Base-by-base conservation (phyloP, 30 jellyfish, hydroid and myxozoan genomes). In the Chrysaora quinquecirrha region DNA sequence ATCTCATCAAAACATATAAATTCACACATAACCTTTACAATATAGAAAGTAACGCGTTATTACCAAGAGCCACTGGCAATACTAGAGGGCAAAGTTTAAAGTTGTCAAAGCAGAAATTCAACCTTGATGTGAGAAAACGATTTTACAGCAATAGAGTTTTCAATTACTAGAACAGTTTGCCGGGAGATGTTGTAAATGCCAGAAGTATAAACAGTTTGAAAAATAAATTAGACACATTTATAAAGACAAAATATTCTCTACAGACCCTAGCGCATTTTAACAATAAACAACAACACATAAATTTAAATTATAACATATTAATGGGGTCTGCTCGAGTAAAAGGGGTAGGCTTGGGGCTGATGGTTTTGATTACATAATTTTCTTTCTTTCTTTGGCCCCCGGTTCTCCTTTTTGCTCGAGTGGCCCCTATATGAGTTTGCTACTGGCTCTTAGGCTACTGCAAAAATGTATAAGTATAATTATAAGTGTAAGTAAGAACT, bases 231-330 rank as follows among this genome's bases (percentile, higher is more conserved):
- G 54, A 38, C 54, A 38, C 6, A 3, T 38, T 38, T 38, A 38
- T 38, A 38, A 38, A 38, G 54, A 38, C 54, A 38, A 38, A 38
- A 38, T 38, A 38, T 71, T 71, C 34, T 34, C 20, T 69, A 38
- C 70, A 71, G 83, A 71, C 69, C 83, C 69, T 71, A 71, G 83
- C 7, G 83, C 21, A 71, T 71, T 71, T 71, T 46, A n/a, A n/a
- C n/a, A n/a, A n/a, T n/a, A n/a, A n/a, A 27, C 63, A 67, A 67
- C 83, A 71, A 47, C 70, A 43, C 69, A 71, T 71, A 38, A 34
- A 71, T 71, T 33, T n/a, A n/a, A 35, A 34, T 43, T 16, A 71
- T 71, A 43, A 3, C 14, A 38, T 38, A 38, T 38, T 14, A 38
- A 3, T 3, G 54, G 54, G 14, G 54, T 38, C 14, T 38, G 54